These are phyloP conservation scores for Xanthorhoe spadicearia DNA, from an alignment of 2,888 invertebrate genomes.

Conservation along the genomic window DNA sequence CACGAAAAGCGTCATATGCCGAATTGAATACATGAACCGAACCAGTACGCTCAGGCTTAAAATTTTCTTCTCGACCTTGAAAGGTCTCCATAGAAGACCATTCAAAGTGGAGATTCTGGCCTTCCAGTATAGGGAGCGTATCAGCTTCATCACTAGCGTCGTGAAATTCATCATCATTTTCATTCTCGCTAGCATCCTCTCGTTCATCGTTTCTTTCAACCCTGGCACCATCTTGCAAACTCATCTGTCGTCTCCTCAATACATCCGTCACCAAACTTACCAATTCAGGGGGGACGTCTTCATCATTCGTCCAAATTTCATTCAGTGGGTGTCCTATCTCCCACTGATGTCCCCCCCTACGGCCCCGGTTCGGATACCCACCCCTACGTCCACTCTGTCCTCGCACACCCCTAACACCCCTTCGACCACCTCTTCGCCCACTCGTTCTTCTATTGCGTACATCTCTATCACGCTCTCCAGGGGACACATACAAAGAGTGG, in stretches of 20 bases:
- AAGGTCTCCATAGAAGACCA: conserved; percentile 13
- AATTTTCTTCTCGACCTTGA: conserved; percentile 6
- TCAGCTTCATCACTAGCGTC: conserved; percentile 6
- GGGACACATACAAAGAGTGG: conserved; percentile 6
- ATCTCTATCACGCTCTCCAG: conserved; percentile 9
- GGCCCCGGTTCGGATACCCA: conserved; percentile 11
- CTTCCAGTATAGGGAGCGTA: no score
- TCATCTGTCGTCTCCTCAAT: conserved; percentile 20
- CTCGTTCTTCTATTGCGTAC: conserved; percentile 11
- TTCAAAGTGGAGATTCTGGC: no score
- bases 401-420: conserved; percentile 17
- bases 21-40: conserved; percentile 2
- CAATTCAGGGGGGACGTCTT: conserved; percentile 25
- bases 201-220: conserved; percentile 20
- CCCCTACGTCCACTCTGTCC: conserved; percentile 15
- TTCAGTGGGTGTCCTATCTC: conserved; percentile 25
- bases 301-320: conserved; percentile 22
- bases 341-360: conserved; percentile 15
- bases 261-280: conserved; percentile 28
- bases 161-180: conserved; percentile 12
- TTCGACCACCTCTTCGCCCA: conserved; percentile 16
- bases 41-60: conserved; percentile 1
- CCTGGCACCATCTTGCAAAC: conserved; percentile 19
- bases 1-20: conserved; percentile 9
- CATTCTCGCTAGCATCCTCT: conserved; percentile 12